Conservation (phyloP, 2,113 vertebrate genomes). For the Lethenteron reissneri region DNA sequence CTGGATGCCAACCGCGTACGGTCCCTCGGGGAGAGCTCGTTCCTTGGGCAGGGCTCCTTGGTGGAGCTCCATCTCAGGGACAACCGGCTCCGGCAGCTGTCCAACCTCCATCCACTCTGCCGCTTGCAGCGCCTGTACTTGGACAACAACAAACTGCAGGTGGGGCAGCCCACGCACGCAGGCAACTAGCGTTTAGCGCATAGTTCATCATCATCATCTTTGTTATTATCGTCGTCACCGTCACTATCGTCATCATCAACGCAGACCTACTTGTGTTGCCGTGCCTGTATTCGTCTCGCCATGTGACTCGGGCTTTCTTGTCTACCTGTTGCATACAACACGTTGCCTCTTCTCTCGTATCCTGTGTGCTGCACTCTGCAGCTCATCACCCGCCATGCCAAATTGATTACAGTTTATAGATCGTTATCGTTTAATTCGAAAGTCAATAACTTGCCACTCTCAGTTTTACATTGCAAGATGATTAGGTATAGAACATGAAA, state of each 20-base stretch:
- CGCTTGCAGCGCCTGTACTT: constrained; percentile 44
- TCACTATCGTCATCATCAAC: neutral
- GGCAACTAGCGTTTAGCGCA: neutral
- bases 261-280: neutral
- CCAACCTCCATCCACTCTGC: constrained; percentile 26
- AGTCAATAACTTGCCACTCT: too few relatives aligned
- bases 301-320: constrained; percentile 5
- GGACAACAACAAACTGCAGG: constrained; percentile 52
- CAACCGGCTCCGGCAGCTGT: constrained; percentile 42
- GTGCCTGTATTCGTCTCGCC: neutral
- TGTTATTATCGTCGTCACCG: constrained; percentile 12
- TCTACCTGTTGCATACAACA: neutral
- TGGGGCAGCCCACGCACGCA: constrained; percentile 15
- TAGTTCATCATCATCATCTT: constrained; percentile 10
- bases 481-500: too few relatives aligned
- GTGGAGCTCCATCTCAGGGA: constrained; percentile 36
- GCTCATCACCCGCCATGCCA: too few relatives aligned
- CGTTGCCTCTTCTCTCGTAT: neutral
- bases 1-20: constrained; percentile 45
- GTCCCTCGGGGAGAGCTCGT: constrained; percentile 31
- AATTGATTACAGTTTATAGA: too few relatives aligned
- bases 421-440: too few relatives aligned
- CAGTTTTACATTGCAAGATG: too few relatives aligned
- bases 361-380: too few relatives aligned
- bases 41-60: constrained; percentile 28